phyloP scores from a whole-genome alignment of 2,888 invertebrate species.

The Cataglyphis rosenhaueri region DNA sequence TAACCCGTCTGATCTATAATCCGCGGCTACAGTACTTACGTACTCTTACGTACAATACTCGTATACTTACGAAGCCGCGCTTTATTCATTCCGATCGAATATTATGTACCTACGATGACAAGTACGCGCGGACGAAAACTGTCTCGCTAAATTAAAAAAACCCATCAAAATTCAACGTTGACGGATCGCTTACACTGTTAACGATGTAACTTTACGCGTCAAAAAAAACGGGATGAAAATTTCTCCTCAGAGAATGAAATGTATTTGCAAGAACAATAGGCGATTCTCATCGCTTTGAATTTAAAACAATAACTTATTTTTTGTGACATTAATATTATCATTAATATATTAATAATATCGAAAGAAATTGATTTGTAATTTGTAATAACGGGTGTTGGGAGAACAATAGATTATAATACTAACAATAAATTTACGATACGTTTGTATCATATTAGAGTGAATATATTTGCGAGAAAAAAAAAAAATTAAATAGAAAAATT shows the following conservation, averaged over 20 bases:
- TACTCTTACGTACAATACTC: background rate
- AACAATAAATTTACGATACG: background rate
- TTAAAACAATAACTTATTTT: background rate
- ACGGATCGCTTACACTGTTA: background rate
- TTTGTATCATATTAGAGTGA: background rate
- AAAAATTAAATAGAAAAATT: background rate
- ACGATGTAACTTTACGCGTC: background rate
- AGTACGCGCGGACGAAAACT: background rate
- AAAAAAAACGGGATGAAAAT: background rate
- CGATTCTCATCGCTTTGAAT: too few species aligned
- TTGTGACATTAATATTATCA: background rate
- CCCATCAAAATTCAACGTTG: constrained; percentile 8
- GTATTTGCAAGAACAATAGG: background rate
- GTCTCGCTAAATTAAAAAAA: background rate
- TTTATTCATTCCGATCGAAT: constrained; percentile 20
- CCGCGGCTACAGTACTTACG: background rate
- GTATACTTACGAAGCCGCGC: background rate
- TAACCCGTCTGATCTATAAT: constrained; percentile 43
- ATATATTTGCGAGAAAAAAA: background rate
- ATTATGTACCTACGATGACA: constrained; percentile 10
- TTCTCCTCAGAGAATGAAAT: background rate
- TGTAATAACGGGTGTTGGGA: background rate
- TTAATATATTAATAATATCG: background rate
- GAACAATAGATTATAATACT: background rate
- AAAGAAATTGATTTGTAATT: constrained; percentile 1